Evolutionary conservation across 2,113 vertebrate species (phyloP), one percentile per base, ranked within the genome.

Genomic region (Passer montanus): DNA sequence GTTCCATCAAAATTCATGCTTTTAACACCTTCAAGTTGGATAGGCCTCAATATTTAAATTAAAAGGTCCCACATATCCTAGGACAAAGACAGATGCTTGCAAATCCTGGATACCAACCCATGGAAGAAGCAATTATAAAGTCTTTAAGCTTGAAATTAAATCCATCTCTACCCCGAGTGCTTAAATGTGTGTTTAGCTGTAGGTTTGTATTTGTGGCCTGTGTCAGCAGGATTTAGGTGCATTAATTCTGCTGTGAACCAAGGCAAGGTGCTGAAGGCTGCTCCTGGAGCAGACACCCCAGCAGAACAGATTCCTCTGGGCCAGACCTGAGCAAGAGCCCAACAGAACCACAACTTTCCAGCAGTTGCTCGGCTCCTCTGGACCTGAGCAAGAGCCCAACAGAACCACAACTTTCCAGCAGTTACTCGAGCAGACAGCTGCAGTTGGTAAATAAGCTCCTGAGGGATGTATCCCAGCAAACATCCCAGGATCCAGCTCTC

Each of bases 141-240:
- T 41, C 83, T 76, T 93, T 84, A 78, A 87, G 69, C 56, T 72
- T 67, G 80, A 84, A 59, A 90, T 95, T 30, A 90, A 95, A 95
- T 84, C 68, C 26, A 33, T 24, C 60, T 89, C 55, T 63, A 41
- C 39, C 64, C 67, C 18, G 30, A 91, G 75, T 2, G 4, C 60
- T 74, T 47, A 39, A 79, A 80, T 0, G 2, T 44, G 52, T 72
- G 44, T 87, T 86, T 53, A 68, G 76, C 80, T 84, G 7, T 18
- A 66, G 73, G 74, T 64, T 72, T 87, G 66, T 82, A 56, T 68
- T 81, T 75, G 64, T 56, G 31, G 64, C 52, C 19, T 59, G 49
- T 50, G 83, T 41, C 84, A 93, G 80, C 49, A 80, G 69, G 68
- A 84, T 89, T 92, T 43, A 43, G 87, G 56, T 15, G n/a, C 50